phyloP scores from a whole-genome alignment of 2,797 vertebrate species.

The Urosaurus nigricauda region DNA sequence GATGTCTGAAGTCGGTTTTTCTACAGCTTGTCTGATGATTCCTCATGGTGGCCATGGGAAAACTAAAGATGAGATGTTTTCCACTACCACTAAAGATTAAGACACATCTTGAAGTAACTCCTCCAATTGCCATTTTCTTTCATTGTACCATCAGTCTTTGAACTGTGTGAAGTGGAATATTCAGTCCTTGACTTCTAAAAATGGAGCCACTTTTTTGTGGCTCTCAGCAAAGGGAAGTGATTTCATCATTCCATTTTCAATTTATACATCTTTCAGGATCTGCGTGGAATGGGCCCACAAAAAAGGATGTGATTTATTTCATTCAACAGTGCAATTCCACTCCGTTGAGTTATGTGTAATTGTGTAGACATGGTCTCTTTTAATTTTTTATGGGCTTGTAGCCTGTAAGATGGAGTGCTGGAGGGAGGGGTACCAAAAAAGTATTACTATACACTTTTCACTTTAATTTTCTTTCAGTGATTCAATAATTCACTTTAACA shows the following conservation, averaged over 20 bases:
- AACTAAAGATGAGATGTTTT: background rate
- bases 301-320: slow-evolving; percentile 57
- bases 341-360: slow-evolving; percentile 67
- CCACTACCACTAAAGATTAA: background rate
- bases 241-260: slow-evolving; percentile 42
- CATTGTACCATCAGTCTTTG: background rate
- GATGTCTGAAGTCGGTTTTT: background rate
- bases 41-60: background rate
- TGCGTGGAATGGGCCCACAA: slow-evolving; percentile 61
- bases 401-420: slow-evolving; percentile 58
- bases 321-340: slow-evolving; percentile 54
- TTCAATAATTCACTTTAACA: slow-evolving; percentile 61
- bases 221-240: background rate
- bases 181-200: background rate
- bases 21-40: background rate
- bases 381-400: slow-evolving; percentile 75
- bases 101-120: background rate
- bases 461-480: slow-evolving; percentile 57
- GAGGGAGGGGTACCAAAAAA: slow-evolving; percentile 60
- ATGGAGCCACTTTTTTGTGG: background rate
- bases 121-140: background rate
- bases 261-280: slow-evolving; percentile 56
- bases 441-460: slow-evolving; percentile 57
- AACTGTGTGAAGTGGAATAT: background rate
- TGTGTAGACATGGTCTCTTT: slow-evolving; percentile 69